Percentiles rank a stretch among this genome's conserved stretches.
phyloP scores from a whole-genome alignment of 2,113 vertebrate species.

The Camelus dromedarius region DNA sequence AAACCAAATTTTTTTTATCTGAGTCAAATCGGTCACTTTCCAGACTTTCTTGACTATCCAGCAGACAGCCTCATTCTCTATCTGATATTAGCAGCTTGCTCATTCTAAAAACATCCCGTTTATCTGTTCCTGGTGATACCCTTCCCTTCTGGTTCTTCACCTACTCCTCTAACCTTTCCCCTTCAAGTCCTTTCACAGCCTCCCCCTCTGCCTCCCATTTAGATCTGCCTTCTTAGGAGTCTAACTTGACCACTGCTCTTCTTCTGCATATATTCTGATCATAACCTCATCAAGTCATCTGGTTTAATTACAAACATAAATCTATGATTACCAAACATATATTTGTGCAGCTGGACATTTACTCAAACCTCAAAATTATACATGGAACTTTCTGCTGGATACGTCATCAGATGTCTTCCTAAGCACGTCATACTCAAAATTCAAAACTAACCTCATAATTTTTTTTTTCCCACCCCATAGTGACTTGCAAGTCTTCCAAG shows the following conservation, averaged over 20 bases:
- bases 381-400: too few species aligned
- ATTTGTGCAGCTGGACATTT: background rate
- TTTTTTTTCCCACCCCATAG: background rate
- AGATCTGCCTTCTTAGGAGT: background rate
- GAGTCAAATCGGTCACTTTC: background rate
- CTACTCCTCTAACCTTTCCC: background rate
- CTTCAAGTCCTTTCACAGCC: background rate
- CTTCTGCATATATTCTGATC: background rate
- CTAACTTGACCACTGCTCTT: background rate
- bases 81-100: background rate
- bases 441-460: background rate
- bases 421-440: background rate
- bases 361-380: background rate
- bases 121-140: background rate
- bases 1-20: background rate
- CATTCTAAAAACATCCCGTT: background rate
- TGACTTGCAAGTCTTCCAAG: too few species aligned
- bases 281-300: background rate
- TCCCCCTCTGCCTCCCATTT: too few species aligned
- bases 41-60: background rate
- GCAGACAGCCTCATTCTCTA: background rate
- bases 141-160: background rate
- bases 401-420: background rate
- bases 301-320: background rate
- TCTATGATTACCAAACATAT: background rate